Conservation (phyloP, 2,113 vertebrate genomes). For the Anoura caudifer region DNA sequence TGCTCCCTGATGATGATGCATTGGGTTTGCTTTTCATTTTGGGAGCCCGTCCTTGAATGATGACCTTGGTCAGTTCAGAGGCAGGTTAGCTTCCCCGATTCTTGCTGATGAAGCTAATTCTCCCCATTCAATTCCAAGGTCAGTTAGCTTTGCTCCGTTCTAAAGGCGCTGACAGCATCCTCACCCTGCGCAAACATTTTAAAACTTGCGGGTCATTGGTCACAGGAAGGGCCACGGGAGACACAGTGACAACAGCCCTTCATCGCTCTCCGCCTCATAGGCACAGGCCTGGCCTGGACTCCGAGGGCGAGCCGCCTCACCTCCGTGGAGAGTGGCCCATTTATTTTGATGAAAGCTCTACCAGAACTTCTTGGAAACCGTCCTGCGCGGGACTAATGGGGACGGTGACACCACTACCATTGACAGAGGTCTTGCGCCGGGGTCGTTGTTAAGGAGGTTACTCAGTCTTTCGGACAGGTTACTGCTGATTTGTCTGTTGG, state of each 20-base stretch:
- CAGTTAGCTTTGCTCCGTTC: not conserved
- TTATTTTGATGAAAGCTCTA: not conserved
- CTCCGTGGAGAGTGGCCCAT: not conserved
- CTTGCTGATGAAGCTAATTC: not conserved
- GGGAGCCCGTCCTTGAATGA: not conserved
- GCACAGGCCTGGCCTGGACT: not conserved
- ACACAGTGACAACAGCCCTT: not conserved
- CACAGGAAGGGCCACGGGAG: not conserved
- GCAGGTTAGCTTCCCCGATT: not conserved
- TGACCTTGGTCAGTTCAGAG: not conserved
- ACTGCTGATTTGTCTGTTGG: slow-evolving; percentile 18
- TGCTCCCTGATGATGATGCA: not conserved
- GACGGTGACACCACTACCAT: rapidly evolving
- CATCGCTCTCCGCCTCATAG: not conserved
- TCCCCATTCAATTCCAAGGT: not conserved
- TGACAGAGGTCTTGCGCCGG: not conserved
- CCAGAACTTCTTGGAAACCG: not conserved
- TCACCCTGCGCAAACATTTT: not conserved
- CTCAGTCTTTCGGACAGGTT: not conserved
- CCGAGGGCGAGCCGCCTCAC: rapidly evolving
- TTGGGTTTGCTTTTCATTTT: not conserved
- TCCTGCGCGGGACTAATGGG: not conserved
- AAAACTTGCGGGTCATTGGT: not conserved
- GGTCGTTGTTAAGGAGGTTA: not conserved
- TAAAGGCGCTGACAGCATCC: no score